A percentile compares a stretch with the other conserved stretches of the same genome.
Evolutionary conservation across 2,888 invertebrate species (phyloP).

Genomic region (Pseudococcus longispinus): DNA sequence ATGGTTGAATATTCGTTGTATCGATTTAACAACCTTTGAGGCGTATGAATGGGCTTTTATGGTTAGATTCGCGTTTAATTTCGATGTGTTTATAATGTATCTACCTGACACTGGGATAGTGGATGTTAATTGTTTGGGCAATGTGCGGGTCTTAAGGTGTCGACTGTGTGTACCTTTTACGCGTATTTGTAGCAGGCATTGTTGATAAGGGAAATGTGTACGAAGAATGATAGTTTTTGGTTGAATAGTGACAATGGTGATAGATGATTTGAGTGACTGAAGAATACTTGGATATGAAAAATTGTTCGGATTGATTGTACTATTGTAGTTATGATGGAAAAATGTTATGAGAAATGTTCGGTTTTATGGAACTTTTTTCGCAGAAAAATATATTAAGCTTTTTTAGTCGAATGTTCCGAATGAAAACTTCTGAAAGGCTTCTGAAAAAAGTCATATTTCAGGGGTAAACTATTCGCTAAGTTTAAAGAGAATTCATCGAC

Average conservation of each 20-base stretch:
- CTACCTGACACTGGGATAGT: not conserved
- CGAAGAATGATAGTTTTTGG: not conserved
- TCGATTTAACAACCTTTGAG: constrained; percentile 19
- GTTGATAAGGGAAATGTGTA: not conserved
- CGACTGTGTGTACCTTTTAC: not conserved
- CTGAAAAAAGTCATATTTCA: too few relatives aligned
- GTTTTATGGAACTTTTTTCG: not conserved
- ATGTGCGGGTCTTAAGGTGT: not conserved
- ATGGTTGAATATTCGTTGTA: not conserved
- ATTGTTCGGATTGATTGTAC: not conserved
- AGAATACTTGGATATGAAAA: not conserved
- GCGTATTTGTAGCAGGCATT: not conserved
- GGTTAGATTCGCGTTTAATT: not conserved
- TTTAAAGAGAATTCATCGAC: too few relatives aligned
- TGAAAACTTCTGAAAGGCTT: too few relatives aligned
- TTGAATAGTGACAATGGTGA: not conserved
- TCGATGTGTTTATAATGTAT: not conserved
- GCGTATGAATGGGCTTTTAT: not conserved
- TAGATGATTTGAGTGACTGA: not conserved
- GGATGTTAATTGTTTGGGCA: not conserved
- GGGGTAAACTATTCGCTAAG: too few relatives aligned
- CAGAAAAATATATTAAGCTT: too few relatives aligned
- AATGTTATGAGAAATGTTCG: not conserved
- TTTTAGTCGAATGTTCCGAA: too few relatives aligned
- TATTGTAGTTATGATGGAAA: not conserved